Percentiles rank a stretch among this genome's conserved stretches.
These are phyloP conservation scores for Sclerodermus sp. DNA, from an alignment of 2,888 invertebrate species.

Conservation along the genomic window DNA sequence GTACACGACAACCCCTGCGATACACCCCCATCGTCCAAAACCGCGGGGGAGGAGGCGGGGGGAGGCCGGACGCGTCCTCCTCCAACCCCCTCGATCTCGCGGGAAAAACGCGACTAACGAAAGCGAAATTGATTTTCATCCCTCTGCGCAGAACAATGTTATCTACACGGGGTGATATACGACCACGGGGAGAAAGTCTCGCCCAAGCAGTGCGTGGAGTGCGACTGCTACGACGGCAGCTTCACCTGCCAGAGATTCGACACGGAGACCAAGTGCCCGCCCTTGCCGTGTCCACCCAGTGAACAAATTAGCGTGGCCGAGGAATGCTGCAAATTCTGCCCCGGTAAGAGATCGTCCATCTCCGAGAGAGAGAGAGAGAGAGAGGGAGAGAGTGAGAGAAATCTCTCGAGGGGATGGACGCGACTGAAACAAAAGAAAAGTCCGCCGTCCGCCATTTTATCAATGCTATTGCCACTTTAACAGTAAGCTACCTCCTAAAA, in stretches of 20 bases:
- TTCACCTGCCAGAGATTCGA: constrained; percentile 77
- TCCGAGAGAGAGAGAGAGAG: too few relatives aligned
- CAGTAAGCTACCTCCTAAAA: neutral
- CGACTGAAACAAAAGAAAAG: too few relatives aligned
- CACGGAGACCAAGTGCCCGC: constrained; percentile 75
- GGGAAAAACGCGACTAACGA: too few relatives aligned
- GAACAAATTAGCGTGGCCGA: constrained; percentile 81
- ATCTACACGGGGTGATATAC: constrained; percentile 68
- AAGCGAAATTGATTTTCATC: too few relatives aligned
- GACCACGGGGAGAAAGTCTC: constrained; percentile 80
- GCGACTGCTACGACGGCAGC: constrained; percentile 80
- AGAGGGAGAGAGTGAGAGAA: neutral
- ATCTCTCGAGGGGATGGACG: too few relatives aligned
- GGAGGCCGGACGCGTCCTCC: too few relatives aligned
- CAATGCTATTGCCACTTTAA: neutral
- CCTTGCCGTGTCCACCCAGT: constrained; percentile 73
- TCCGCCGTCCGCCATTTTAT: too few relatives aligned
- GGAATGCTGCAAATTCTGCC: constrained; percentile 89
- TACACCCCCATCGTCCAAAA: too few relatives aligned
- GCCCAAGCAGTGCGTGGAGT: constrained; percentile 77
- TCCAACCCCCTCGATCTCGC: too few relatives aligned
- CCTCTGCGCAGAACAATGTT: constrained; percentile 72
- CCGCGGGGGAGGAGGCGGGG: too few relatives aligned
- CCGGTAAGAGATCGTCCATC: constrained; percentile 71
- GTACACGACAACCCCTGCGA: too few relatives aligned